phyloP scores from a whole-genome alignment of 2,888 invertebrate species.

The Habroteleia sp. region DNA sequence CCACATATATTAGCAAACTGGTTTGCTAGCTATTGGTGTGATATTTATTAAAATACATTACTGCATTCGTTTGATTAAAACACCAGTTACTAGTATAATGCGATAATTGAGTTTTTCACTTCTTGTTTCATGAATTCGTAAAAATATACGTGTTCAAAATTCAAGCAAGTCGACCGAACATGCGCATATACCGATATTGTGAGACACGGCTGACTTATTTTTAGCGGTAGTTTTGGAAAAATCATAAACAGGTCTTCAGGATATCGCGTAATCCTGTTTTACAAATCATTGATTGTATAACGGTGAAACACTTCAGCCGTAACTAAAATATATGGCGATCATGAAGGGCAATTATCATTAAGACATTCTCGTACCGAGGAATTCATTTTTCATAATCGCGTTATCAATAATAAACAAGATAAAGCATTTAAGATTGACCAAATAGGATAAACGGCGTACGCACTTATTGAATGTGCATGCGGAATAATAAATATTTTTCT shows the following conservation, averaged over 20 bases:
- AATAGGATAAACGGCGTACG: slow-evolving; percentile 26
- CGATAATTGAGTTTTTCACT: slow-evolving; percentile 30
- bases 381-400: slow-evolving; percentile 19
- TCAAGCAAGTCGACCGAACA: not conserved
- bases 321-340: slow-evolving; percentile 33
- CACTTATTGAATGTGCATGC: slow-evolving; percentile 19
- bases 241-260: slow-evolving; percentile 16
- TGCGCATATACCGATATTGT: not conserved
- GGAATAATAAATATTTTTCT: slow-evolving; percentile 6
- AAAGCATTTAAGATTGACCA: slow-evolving; percentile 21
- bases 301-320: slow-evolving; percentile 26
- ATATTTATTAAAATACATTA: slow-evolving; percentile 45
- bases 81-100: slow-evolving; percentile 31
- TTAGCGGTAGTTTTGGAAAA: slow-evolving; percentile 1
- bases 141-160: slow-evolving; percentile 2
- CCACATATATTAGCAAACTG: slow-evolving; percentile 23
- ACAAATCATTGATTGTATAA: slow-evolving; percentile 48
- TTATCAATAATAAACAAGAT: slow-evolving; percentile 37
- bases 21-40: slow-evolving; percentile 23
- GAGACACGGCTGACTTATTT: not conserved
- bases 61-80: slow-evolving; percentile 12
- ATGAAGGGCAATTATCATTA: slow-evolving; percentile 36
- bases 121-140: not conserved
- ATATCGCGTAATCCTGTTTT: slow-evolving; percentile 42
- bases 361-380: slow-evolving; percentile 22